Percentiles rank a stretch among this genome's conserved stretches.
Evolutionary conservation across 2,797 vertebrate genomes (phyloP).

Genomic region (Cyclopterus lumpus): DNA sequence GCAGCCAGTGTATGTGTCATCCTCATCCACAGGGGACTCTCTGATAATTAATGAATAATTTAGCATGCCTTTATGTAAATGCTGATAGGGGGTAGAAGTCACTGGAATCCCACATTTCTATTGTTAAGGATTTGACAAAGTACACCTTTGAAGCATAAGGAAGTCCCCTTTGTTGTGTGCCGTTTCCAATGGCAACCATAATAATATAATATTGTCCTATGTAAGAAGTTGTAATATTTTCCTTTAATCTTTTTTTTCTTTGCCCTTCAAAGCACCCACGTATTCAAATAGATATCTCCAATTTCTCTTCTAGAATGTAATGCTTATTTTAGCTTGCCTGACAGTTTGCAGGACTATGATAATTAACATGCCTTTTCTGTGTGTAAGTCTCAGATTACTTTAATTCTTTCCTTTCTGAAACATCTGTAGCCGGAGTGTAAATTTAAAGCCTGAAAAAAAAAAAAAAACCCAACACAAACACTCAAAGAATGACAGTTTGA

Average conservation of each 20-base stretch:
- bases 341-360: conserved; percentile 79
- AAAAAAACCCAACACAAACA: conserved; percentile 19
- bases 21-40: conserved; percentile 76
- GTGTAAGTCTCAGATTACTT: conserved; percentile 84
- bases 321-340: conserved; percentile 78
- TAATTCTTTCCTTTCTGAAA: conserved; percentile 47
- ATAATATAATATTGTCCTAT: conserved; percentile 36
- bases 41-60: conserved; percentile 87
- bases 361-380: conserved; percentile 83
- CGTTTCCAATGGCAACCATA: conserved; percentile 48
- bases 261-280: conserved; percentile 13
- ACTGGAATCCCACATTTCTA: conserved; percentile 72
- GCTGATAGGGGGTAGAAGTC: conserved; percentile 78
- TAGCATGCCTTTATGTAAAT: conserved; percentile 85
- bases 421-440: conserved; percentile 51
- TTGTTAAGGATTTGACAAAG: conserved; percentile 74
- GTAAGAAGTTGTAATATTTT: conserved; percentile 27
- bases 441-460: conserved; percentile 36
- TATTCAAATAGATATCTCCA: conserved; percentile 24
- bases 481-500: conserved; percentile 50
- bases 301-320: conserved; percentile 40
- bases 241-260: conserved; percentile 11
- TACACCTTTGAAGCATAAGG: conserved; percentile 57
- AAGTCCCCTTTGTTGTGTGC: conserved; percentile 62
- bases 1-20: conserved; percentile 79